A percentile compares a stretch with the other conserved stretches of the same genome.
These are phyloP conservation scores for Crotalus helleri DNA, from an alignment of 2,113 vertebrate genomes.

Conservation along the genomic window DNA sequence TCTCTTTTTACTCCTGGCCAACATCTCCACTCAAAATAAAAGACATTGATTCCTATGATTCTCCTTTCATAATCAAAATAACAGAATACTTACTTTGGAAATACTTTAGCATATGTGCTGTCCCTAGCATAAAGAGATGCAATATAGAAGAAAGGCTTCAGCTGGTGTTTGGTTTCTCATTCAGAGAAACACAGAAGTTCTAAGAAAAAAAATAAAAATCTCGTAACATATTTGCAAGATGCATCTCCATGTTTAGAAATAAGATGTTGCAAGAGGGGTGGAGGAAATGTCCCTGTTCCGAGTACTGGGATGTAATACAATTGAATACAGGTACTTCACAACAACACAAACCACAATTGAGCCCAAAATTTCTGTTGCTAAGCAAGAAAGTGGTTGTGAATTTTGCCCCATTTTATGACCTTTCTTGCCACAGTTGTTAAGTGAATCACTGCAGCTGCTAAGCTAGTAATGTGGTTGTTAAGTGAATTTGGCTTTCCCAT, in stretches of 20 bases:
- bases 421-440: neutral
- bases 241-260: neutral
- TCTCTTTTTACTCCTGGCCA: neutral
- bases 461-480: neutral
- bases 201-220: neutral
- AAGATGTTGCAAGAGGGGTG: neutral
- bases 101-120: neutral
- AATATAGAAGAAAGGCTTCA: neutral
- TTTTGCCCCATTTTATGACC: neutral
- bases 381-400: neutral
- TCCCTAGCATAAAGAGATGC: neutral
- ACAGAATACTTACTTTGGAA: neutral
- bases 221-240: neutral
- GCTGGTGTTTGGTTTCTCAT: neutral
- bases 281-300: no score
- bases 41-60: neutral
- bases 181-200: neutral
- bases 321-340: neutral
- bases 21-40: neutral
- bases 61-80: neutral
- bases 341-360: neutral
- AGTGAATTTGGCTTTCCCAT: neutral
- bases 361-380: neutral
- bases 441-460: neutral
- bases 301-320: neutral